Percentiles rank a stretch among this genome's conserved stretches.
phyloP scores from a whole-genome alignment of 2,113 vertebrate genomes.

The Poeciliopsis retropinna region DNA sequence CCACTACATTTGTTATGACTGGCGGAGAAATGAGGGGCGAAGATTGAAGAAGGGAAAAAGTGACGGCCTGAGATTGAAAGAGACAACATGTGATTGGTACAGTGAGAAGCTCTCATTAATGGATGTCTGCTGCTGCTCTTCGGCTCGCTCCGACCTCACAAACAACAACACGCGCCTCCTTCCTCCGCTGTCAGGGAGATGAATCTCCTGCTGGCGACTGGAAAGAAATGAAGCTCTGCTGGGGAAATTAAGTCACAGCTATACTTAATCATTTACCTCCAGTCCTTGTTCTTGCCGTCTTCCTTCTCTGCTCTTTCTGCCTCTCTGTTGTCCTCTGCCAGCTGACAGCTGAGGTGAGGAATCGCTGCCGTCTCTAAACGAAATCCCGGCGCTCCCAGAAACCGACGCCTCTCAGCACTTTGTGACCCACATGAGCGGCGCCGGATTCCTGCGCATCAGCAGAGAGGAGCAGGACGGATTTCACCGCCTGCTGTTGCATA shows the following conservation, averaged over 20 bases:
- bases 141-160: not conserved
- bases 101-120: constrained; percentile 43
- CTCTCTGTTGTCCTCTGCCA: constrained; percentile 9
- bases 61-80: constrained; percentile 33
- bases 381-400: constrained; percentile 2
- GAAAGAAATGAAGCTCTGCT: constrained; percentile 46
- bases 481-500: not conserved
- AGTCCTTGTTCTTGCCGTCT: not conserved
- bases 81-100: constrained; percentile 40
- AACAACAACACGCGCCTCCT: not conserved
- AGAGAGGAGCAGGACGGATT: too few relatives aligned
- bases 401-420: constrained; percentile 7
- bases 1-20: constrained; percentile 34
- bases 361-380: constrained; percentile 14
- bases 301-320: not conserved
- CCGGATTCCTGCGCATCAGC: not conserved
- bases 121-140: constrained; percentile 25
- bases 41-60: constrained; percentile 27
- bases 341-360: constrained; percentile 15
- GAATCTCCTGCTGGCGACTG: constrained; percentile 39
- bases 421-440: not conserved
- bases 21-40: constrained; percentile 21
- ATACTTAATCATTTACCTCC: constrained; percentile 52
- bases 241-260: constrained; percentile 56
- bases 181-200: constrained; percentile 47